Base-by-base conservation (phyloP, 2,888 invertebrate genomes). In the Opisthograptis luteolata region DNA sequence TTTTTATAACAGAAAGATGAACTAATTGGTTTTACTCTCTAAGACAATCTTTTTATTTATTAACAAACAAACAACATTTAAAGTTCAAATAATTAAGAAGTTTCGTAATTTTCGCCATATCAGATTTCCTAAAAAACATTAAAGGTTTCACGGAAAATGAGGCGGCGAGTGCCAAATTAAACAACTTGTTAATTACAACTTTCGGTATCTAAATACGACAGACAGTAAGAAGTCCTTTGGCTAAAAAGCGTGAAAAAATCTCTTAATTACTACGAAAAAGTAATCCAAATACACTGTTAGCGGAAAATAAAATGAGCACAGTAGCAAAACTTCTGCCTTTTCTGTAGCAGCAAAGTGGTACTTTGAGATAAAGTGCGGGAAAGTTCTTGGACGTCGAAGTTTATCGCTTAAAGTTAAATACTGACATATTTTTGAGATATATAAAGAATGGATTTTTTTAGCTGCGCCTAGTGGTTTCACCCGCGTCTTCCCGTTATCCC, bases 111-210 rank as follows among this genome's bases (percentile, higher is more conserved):
- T 5, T 17, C 2, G 2, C 17, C n/a, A n/a, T 22, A 22, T n/a
- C n/a, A 22, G 6, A 20, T 1, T 1, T n/a, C 22, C 3, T n/a
- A 1, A 22, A 22, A 22, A n/a, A 6, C 24, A 15, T 15, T 17
- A 10, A 20, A 45, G 17, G 9, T 22, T 17, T 17, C 6, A 9
- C 14, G 12, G n/a, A 31, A 41, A 44, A 47, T 43, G 41, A 34
- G 31, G 7, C 6, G 7, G 15, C 32, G 46, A 42, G 30, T 40
- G 39, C 42, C 46, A 53, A 53, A 50, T 57, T 52, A 57, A 42
- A 45, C 39, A 37, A 34, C 37, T 45, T 42, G 35, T 19, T 54
- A 58, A 51, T 58, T 51, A 51, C 41, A 45, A 43, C 49, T 35
- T 30, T 32, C 37, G 12, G 19, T 28, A 39, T 27, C 12, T 14